phyloP scores from a whole-genome alignment of 2,888 invertebrate species.

The Rhabditophanes sp. region DNA sequence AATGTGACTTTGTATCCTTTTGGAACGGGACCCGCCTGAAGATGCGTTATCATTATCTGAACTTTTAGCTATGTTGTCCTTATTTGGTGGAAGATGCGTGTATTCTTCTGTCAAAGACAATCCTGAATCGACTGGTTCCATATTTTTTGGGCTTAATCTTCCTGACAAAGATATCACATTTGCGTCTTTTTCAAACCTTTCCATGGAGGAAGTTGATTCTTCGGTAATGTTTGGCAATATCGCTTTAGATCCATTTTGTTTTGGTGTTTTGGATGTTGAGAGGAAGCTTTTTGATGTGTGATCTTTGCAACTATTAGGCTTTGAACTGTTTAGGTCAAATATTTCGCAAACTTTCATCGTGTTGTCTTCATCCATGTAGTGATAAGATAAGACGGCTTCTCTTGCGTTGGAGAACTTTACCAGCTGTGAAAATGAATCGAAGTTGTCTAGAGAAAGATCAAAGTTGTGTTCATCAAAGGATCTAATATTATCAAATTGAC shows the following conservation, averaged over 20 bases:
- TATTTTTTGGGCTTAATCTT: neutral
- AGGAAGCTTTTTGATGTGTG: constrained; percentile 2
- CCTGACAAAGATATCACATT: neutral
- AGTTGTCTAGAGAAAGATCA: constrained; percentile 30
- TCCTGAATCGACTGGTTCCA: constrained; percentile 11
- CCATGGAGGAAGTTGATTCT: constrained; percentile 1
- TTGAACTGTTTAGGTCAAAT: constrained; percentile 9
- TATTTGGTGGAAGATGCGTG: neutral
- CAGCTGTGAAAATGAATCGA: constrained; percentile 52
- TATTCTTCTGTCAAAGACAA: constrained; percentile 15
- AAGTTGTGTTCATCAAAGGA: too few relatives aligned
- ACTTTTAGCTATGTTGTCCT: too few relatives aligned
- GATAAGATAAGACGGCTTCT: constrained; percentile 74
- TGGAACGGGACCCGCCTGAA: too few relatives aligned
- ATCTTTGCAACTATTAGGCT: constrained; percentile 2
- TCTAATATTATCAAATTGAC: too few relatives aligned
- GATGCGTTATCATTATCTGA: too few relatives aligned
- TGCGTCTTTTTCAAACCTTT: constrained; percentile 5
- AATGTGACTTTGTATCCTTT: too few relatives aligned
- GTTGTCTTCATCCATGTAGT: constrained; percentile 65
- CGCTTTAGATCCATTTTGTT: neutral
- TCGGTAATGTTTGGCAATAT: neutral
- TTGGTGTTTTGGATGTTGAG: too few relatives aligned
- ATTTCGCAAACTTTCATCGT: constrained; percentile 19
- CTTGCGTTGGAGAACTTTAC: constrained; percentile 63